A percentile compares a stretch with the other conserved stretches of the same genome.
phyloP scores from a whole-genome alignment of 2,113 vertebrate genomes.

The Potamarius usumacintae region DNA sequence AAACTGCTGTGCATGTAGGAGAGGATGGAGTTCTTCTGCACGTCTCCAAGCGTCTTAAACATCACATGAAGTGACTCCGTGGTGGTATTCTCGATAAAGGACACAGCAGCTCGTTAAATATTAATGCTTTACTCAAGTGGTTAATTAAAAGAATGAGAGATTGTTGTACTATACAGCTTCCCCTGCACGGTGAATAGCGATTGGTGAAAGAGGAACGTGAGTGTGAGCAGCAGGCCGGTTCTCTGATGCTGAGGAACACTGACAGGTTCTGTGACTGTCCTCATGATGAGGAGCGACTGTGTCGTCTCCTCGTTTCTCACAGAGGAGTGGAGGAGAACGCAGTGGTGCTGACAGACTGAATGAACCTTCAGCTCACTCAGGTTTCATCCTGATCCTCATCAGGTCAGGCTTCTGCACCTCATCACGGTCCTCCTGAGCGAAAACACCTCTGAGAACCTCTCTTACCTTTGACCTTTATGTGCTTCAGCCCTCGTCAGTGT shows the following conservation, averaged over 20 bases:
- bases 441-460: constrained; percentile 1
- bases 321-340: constrained; percentile 86
- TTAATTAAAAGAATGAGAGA: background rate
- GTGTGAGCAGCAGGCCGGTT: constrained; percentile 44
- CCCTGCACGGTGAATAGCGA: too few species aligned
- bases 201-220: constrained; percentile 10
- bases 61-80: background rate
- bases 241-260: constrained; percentile 68
- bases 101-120: background rate
- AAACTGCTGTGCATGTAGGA: background rate
- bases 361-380: constrained; percentile 80
- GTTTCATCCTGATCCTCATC: constrained; percentile 59
- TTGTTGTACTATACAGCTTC: background rate
- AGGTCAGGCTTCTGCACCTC: constrained; percentile 68
- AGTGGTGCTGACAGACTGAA: constrained; percentile 90
- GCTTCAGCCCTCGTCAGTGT: constrained; percentile 51
- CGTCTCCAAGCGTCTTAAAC: background rate
- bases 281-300: constrained; percentile 71
- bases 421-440: background rate
- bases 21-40: background rate
- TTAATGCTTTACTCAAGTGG: background rate
- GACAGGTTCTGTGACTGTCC: constrained; percentile 74
- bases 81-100: background rate
- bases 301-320: constrained; percentile 67
- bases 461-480: constrained; percentile 33